A percentile compares a stretch with the other conserved stretches of the same genome.
Conservation (phyloP, 2,113 vertebrate genomes). For the Nothobranchius furzeri region DNA sequence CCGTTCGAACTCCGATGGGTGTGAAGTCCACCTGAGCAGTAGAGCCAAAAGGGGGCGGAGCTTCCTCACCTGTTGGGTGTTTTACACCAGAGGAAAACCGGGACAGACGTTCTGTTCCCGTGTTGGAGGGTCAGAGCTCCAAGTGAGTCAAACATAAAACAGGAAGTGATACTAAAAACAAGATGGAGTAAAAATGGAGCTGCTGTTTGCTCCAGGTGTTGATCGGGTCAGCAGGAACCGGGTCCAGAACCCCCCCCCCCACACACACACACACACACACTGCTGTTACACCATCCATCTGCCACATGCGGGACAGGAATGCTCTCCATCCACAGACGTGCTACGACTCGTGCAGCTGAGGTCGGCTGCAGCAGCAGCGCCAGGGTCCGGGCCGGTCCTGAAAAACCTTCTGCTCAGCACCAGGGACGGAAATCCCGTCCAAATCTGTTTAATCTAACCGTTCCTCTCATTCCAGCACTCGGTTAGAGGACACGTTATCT, state of each 20-base stretch:
- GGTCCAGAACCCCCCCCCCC: slow-evolving; percentile 37
- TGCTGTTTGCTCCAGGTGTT: too few relatives aligned
- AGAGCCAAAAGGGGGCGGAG: too few relatives aligned
- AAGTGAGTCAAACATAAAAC: too few relatives aligned
- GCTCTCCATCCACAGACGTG: slow-evolving; percentile 57
- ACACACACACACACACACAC: slow-evolving; percentile 33
- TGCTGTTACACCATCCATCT: slow-evolving; percentile 63
- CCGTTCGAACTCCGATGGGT: too few relatives aligned
- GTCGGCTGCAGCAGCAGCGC: slow-evolving; percentile 22
- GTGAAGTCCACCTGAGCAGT: too few relatives aligned
- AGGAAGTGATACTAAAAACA: too few relatives aligned
- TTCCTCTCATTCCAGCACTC: slow-evolving; percentile 15
- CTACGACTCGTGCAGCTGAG: slow-evolving; percentile 49
- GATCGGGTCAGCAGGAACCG: neutral
- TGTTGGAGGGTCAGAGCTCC: too few relatives aligned
- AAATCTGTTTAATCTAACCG: slow-evolving; percentile 6
- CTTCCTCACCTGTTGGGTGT: too few relatives aligned
- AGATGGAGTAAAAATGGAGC: too few relatives aligned
- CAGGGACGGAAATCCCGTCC: slow-evolving; percentile 22
- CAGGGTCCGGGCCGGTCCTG: slow-evolving; percentile 3
- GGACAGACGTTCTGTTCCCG: too few relatives aligned
- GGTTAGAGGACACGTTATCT: slow-evolving; percentile 20
- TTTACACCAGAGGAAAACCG: too few relatives aligned
- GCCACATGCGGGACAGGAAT: slow-evolving; percentile 42
- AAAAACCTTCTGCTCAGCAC: slow-evolving; percentile 15